Conservation (phyloP, 1,140 invertebrate species). For the Zaprionus nigranus region DNA sequence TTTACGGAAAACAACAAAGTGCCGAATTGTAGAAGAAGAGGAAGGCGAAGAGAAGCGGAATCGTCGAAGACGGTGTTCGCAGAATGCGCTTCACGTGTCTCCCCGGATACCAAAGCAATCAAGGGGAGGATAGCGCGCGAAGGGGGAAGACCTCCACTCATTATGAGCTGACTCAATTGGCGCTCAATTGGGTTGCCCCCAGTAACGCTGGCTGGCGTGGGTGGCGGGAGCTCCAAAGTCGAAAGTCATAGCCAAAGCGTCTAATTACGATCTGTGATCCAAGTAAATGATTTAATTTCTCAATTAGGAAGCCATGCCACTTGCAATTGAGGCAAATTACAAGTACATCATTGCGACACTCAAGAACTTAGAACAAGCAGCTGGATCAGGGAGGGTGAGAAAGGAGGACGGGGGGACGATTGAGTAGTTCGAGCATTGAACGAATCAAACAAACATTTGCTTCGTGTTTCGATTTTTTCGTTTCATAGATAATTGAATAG, state of each 20-base stretch:
- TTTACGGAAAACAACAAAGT: constrained; percentile 53
- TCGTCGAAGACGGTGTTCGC: constrained; percentile 31
- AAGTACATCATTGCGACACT: constrained; percentile 28
- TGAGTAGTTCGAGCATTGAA: constrained; percentile 4
- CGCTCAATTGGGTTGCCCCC: constrained; percentile 51
- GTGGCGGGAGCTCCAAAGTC: constrained; percentile 11
- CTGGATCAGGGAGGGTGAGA: background rate
- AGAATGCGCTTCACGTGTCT: constrained; percentile 50
- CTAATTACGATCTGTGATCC: constrained; percentile 57
- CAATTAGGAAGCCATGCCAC: constrained; percentile 67
- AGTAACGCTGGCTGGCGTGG: background rate
- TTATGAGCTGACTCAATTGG: constrained; percentile 71
- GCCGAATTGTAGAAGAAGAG: background rate
- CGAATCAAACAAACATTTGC: constrained; percentile 38
- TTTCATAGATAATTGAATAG: constrained; percentile 61
- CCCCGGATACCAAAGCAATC: constrained; percentile 5
- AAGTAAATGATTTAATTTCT: constrained; percentile 78
- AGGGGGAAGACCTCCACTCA: constrained; percentile 37
- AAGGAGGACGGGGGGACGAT: background rate
- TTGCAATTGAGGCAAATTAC: constrained; percentile 74
- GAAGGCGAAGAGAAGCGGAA: background rate
- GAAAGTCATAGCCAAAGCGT: constrained; percentile 23
- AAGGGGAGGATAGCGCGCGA: background rate
- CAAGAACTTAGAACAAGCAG: background rate
- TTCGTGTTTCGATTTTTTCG: constrained; percentile 41